Evolutionary conservation across 1,140 invertebrate genomes (phyloP).

Genomic region (Glossosoma conforme): DNA sequence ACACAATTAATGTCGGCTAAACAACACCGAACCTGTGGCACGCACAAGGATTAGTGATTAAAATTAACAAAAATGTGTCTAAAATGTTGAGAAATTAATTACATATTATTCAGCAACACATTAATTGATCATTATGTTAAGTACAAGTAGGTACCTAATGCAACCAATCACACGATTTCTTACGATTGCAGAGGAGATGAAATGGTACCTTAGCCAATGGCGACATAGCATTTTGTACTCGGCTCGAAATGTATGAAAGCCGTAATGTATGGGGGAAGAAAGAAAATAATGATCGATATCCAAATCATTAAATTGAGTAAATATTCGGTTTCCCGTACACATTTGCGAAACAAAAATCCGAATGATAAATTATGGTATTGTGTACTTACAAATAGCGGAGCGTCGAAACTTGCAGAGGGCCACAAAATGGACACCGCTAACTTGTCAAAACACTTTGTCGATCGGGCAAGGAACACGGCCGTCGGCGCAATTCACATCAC

Average conservation of each 20-base stretch:
- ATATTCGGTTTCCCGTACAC: too few species aligned
- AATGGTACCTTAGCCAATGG: constrained; percentile 47
- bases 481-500: constrained; percentile 3
- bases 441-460: constrained; percentile 23
- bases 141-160: constrained; percentile 40
- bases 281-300: too few species aligned
- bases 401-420: constrained; percentile 18
- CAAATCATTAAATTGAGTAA: too few species aligned
- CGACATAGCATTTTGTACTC: constrained; percentile 46
- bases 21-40: too few species aligned
- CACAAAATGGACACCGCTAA: constrained; percentile 26
- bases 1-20: too few species aligned
- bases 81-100: too few species aligned
- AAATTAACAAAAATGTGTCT: too few species aligned
- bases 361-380: neutral
- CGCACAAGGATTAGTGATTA: too few species aligned
- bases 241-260: too few species aligned
- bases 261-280: too few species aligned
- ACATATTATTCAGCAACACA: neutral
- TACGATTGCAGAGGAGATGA: constrained; percentile 51
- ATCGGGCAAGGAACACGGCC: constrained; percentile 11
- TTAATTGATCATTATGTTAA: constrained; percentile 3
- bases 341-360: too few species aligned
- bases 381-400: constrained; percentile 22
- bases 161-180: constrained; percentile 61